Percentiles rank a stretch among this genome's conserved stretches.
These are phyloP conservation scores for Rhingia rostrata DNA, from an alignment of 2,888 invertebrate species.

Conservation along the genomic window DNA sequence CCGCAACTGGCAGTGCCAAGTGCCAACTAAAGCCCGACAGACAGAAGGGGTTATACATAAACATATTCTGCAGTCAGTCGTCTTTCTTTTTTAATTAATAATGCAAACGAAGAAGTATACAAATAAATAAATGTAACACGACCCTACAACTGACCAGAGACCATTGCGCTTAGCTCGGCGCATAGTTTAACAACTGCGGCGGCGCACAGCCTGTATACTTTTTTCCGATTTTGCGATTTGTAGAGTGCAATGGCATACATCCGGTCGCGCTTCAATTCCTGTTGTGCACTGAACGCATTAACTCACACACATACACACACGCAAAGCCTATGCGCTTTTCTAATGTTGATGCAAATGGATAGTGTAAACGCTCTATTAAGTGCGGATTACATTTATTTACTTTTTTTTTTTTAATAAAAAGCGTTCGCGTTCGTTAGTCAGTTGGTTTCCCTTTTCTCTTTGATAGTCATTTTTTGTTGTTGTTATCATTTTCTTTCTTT, in stretches of 20 bases:
- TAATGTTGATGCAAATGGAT: constrained; percentile 71
- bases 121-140: constrained; percentile 61
- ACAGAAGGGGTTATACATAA: not conserved
- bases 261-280: constrained; percentile 74
- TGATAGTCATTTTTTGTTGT: constrained; percentile 62
- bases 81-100: constrained; percentile 67
- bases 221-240: constrained; percentile 73
- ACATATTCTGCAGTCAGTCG: constrained; percentile 28
- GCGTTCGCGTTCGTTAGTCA: constrained; percentile 41
- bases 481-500: constrained; percentile 29
- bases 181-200: constrained; percentile 58
- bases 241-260: constrained; percentile 73
- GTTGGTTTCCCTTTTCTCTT: constrained; percentile 35
- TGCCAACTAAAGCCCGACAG: constrained; percentile 1
- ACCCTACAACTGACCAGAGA: constrained; percentile 32
- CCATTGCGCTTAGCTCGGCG: constrained; percentile 48
- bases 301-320: not conserved
- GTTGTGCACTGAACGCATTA: constrained; percentile 22
- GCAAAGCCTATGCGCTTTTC: constrained; percentile 27
- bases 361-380: constrained; percentile 74
- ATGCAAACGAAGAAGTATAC: constrained; percentile 52
- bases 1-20: constrained; percentile 22
- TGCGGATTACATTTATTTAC: constrained; percentile 69
- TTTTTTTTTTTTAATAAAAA: constrained; percentile 31
- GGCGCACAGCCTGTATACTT: constrained; percentile 47